Conservation (phyloP, 2,888 invertebrate genomes). For the Cryptops parisi region DNA sequence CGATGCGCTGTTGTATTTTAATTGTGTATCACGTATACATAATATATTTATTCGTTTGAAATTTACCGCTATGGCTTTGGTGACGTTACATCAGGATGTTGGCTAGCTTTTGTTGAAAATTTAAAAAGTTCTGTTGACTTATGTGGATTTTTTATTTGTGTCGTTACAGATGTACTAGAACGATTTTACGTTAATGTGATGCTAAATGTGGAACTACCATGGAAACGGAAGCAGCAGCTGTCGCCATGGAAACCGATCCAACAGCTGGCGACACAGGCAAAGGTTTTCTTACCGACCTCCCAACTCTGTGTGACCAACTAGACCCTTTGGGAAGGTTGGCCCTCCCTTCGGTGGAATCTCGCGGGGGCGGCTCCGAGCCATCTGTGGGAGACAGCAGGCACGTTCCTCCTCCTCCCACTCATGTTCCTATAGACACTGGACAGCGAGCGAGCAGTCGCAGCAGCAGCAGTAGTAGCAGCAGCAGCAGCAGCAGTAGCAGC, state of each 20-base stretch:
- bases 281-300: slow-evolving; percentile 15
- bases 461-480: slow-evolving; percentile 8
- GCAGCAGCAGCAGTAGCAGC: not conserved
- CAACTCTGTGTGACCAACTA: slow-evolving; percentile 13
- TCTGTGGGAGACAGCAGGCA: not conserved
- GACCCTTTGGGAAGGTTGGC: slow-evolving; percentile 11
- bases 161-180: slow-evolving; percentile 11
- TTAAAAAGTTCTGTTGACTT: no score
- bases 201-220: slow-evolving; percentile 19
- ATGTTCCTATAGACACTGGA: slow-evolving; percentile 18
- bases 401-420: not conserved
- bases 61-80: no score
- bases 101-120: no score
- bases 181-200: slow-evolving; percentile 18
- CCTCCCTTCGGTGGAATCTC: slow-evolving; percentile 2
- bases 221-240: slow-evolving; percentile 19
- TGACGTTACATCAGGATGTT: no score
- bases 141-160: slow-evolving; percentile 2
- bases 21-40: no score
- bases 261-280: slow-evolving; percentile 17
- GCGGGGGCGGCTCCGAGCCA: not conserved
- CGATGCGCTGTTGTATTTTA: no score
- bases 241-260: slow-evolving; percentile 19
- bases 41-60: no score
- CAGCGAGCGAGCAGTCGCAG: slow-evolving; percentile 1